Base-by-base conservation (phyloP, 1,140 invertebrate genomes). In the Melanaphis sacchari region DNA sequence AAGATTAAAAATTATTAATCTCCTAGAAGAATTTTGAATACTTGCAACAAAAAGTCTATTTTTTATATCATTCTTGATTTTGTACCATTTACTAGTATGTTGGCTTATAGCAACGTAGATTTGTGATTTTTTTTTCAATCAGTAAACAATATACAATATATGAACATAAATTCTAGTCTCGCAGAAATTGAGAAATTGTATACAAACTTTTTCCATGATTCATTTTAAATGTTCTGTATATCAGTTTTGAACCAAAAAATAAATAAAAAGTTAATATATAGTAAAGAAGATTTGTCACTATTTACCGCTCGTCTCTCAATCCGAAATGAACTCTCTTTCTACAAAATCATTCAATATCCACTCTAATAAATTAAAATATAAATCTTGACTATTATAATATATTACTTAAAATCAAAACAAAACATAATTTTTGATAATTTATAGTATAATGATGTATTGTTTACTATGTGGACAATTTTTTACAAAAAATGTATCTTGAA, bases 321-420 rank as follows among this genome's bases (percentile, higher is more conserved):
- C 40, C 8, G 15, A 43, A 82, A 92, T 82, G 43, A 91, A 82
- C 90, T 76, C 66, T 52, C 43, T 49, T 36, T 18, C 7, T 43
- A 7, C 41, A 81, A 41, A 5, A 46, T 52, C 31, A 82, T 92
- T 82, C 76, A 82, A 46, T 92, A 92, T 40, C 82, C 91, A 92
- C 91, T 92, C 76, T 92, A 92, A 92, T 81, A 92, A 92, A 92
- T 92, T 92, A 92, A 81, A 92, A 76, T 18, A 76, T 82, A 36
- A 92, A 8, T 36, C 26, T 46, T 31, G 22, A 31, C 41, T 49
- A 88, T 88, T 49, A 49, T 5, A 52, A 49, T 5, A 52, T 89
- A 54, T 38, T 89, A 54, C 46, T 89, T 40, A 40, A 40, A 92
- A 52, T 46, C 41, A 92, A 92, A 90, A 90, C 49, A 76, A 91